Percentiles rank a stretch among this genome's conserved stretches.
phyloP scores from a whole-genome alignment of 2,888 invertebrate species.

The Sesamia inferens region DNA sequence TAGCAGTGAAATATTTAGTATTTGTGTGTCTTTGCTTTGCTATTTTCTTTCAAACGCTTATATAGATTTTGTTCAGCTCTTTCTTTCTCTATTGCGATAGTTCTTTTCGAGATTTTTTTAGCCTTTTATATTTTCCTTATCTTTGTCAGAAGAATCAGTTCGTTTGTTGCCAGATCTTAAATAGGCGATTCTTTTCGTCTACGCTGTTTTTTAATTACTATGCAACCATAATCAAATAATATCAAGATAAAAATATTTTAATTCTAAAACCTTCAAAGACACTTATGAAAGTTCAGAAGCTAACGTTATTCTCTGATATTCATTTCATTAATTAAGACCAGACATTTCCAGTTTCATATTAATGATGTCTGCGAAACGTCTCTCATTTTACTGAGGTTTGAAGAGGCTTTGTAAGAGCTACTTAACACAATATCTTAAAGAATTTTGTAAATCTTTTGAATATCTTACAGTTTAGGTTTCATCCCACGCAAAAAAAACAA shows the following conservation, averaged over 20 bases:
- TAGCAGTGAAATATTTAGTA: too few species aligned
- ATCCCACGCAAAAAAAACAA: neutral
- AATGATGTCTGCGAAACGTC: neutral
- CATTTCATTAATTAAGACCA: neutral
- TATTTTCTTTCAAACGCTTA: too few species aligned
- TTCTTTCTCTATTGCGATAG: too few species aligned
- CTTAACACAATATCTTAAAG: neutral
- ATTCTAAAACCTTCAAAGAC: neutral
- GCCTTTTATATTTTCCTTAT: too few species aligned
- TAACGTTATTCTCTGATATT: neutral
- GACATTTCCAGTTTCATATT: neutral
- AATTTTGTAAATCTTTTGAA: slow-evolving; percentile 1
- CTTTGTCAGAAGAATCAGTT: too few species aligned
- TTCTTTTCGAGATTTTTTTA: too few species aligned
- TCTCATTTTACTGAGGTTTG: neutral
- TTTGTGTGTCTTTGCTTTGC: too few species aligned
- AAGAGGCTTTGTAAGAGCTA: neutral
- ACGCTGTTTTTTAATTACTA: neutral
- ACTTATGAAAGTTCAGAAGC: neutral
- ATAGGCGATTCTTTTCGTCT: too few species aligned
- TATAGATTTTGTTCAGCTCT: too few species aligned
- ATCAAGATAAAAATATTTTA: neutral
- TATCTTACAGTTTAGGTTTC: neutral
- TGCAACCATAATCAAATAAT: neutral
- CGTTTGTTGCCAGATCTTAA: too few species aligned